Conservation (phyloP, 1,140 invertebrate species). For the Aradophagus sp. region DNA sequence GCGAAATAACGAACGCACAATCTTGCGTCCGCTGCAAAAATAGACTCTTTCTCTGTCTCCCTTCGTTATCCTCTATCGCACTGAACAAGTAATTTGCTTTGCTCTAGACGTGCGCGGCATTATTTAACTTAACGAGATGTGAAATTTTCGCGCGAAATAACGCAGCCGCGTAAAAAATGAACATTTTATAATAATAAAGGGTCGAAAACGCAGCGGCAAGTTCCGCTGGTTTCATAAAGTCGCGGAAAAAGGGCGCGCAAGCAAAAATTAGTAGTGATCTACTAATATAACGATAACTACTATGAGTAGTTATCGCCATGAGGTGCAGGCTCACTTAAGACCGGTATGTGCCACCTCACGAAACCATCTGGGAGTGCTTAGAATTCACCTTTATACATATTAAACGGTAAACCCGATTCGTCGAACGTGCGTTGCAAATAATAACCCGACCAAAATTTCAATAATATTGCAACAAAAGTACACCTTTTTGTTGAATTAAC, state of each 20-base stretch:
- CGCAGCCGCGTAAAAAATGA: conserved; percentile 34
- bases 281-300: too few relatives aligned
- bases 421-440: conserved; percentile 4
- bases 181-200: conserved; percentile 43
- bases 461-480: too few relatives aligned
- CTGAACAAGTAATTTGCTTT: too few relatives aligned
- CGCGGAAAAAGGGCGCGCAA: conserved; percentile 5
- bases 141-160: conserved; percentile 35
- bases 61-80: too few relatives aligned
- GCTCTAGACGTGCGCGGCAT: conserved; percentile 22
- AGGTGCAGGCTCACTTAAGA: conserved; percentile 7
- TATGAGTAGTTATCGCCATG: conserved; percentile 35
- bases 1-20: too few relatives aligned
- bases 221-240: conserved; percentile 25
- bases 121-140: conserved; percentile 29
- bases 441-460: conserved; percentile 4
- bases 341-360: neutral
- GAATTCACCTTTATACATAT: neutral
- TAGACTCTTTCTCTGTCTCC: too few relatives aligned
- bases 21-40: too few relatives aligned
- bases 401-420: neutral
- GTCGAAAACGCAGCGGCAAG: conserved; percentile 17
- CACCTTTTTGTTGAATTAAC: too few relatives aligned
- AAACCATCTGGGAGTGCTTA: conserved; percentile 13
- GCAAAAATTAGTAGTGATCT: too few relatives aligned